Evolutionary conservation across 2,113 vertebrate genomes (phyloP).

Genomic region (Ictidomys tridecemlineatus): DNA sequence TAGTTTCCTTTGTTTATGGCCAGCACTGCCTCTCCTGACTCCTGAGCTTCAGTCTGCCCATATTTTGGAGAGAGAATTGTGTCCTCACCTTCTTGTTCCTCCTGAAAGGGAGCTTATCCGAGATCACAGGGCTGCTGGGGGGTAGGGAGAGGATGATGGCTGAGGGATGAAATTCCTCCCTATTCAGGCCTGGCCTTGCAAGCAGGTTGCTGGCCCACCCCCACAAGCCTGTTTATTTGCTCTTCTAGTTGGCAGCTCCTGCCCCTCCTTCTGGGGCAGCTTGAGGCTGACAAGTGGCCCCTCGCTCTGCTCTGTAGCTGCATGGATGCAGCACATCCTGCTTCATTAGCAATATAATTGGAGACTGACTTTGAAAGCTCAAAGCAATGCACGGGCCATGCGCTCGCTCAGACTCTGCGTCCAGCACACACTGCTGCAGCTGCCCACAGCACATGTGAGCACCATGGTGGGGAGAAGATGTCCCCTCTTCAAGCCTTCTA

Average conservation of each 20-base stretch:
- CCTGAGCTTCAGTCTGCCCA: background rate
- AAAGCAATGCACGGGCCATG: slow-evolving; percentile 43
- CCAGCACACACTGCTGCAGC: background rate
- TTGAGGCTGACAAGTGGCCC: slow-evolving; percentile 75
- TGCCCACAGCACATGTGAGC: background rate
- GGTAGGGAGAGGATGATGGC: background rate
- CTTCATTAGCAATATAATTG: slow-evolving; percentile 80
- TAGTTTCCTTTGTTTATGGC: background rate
- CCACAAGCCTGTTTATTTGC: slow-evolving; percentile 18
- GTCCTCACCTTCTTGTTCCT: background rate
- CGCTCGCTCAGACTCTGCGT: background rate
- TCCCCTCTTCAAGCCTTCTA: background rate
- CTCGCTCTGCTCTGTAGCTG: slow-evolving; percentile 2
- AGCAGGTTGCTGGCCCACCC: background rate
- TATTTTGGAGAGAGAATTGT: background rate
- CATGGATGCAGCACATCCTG: slow-evolving; percentile 25
- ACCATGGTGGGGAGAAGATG: background rate
- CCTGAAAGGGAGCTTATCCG: background rate
- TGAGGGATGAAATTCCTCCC: background rate
- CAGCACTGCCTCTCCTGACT: background rate
- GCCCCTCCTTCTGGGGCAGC: background rate
- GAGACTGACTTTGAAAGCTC: slow-evolving; percentile 69
- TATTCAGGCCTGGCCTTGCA: background rate
- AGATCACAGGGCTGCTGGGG: background rate
- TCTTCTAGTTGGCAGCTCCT: background rate